These are phyloP conservation scores for Thinocorus orbignyianus DNA, from an alignment of 2,113 vertebrate species.

Conservation along the genomic window DNA sequence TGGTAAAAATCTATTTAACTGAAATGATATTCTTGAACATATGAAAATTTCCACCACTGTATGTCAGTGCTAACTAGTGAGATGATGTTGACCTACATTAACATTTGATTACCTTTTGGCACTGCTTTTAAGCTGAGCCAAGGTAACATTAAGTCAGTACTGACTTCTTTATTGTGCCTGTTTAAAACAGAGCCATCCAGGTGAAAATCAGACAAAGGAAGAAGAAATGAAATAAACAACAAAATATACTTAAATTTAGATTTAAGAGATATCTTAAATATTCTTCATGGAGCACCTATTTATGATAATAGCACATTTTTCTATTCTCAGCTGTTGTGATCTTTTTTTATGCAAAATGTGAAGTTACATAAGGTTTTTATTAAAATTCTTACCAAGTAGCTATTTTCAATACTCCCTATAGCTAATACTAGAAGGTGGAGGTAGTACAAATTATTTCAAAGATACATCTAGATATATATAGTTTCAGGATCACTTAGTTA, in stretches of 20 bases:
- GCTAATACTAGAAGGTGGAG: not conserved
- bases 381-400: not conserved
- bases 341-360: not conserved
- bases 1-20: not conserved
- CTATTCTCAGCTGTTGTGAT: not conserved
- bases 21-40: not conserved
- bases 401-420: not conserved
- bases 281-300: not conserved
- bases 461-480: not conserved
- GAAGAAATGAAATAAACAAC: not conserved
- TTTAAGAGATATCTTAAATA: not conserved
- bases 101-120: slow-evolving; percentile 11
- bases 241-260: not conserved
- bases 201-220: not conserved
- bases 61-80: not conserved
- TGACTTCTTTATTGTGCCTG: not conserved
- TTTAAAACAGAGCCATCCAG: not conserved
- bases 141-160: not conserved
- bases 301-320: not conserved
- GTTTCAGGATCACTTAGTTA: not conserved
- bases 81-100: not conserved
- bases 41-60: not conserved
- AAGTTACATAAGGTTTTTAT: not conserved
- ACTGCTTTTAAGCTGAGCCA: not conserved
- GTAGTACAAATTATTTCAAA: not conserved